Percentiles rank a stretch among this genome's conserved stretches.
Conservation (phyloP, 1,140 invertebrate species). For the Venustaconcha ellipsiformis region DNA sequence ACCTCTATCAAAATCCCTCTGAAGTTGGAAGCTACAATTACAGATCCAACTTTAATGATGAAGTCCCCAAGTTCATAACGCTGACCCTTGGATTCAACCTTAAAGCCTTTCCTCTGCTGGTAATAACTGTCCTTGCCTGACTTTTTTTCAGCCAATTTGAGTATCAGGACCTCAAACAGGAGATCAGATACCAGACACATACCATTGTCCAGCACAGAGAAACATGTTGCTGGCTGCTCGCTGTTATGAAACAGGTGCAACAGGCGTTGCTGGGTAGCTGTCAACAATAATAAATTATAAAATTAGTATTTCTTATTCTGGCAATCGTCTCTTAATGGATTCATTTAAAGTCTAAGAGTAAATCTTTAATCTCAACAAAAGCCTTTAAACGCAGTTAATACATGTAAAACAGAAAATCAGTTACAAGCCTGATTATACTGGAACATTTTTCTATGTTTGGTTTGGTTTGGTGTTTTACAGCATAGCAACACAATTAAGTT, state of each 20-base stretch:
- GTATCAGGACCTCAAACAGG: constrained; percentile 90
- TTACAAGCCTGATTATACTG: too few species aligned
- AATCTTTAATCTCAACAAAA: too few species aligned
- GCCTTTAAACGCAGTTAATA: too few species aligned
- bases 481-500: too few species aligned
- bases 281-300: constrained; percentile 38
- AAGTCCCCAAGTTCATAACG: constrained; percentile 95
- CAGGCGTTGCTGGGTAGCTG: constrained; percentile 76
- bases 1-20: constrained; percentile 95
- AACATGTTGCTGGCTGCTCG: constrained; percentile 94
- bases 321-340: too few species aligned
- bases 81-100: constrained; percentile 91
- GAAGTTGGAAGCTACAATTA: constrained; percentile 87
- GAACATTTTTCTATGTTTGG: too few species aligned
- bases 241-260: constrained; percentile 95
- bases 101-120: constrained; percentile 81
- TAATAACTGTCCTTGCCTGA: constrained; percentile 79
- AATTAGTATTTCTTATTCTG: too few species aligned
- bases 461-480: too few species aligned
- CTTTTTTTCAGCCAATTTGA: constrained; percentile 76
- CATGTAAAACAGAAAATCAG: too few species aligned
- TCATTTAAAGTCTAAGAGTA: too few species aligned
- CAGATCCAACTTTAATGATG: constrained; percentile 91
- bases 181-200: constrained; percentile 89
- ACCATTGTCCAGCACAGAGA: constrained; percentile 87